Evolutionary conservation across 2,888 invertebrate species (phyloP).

Genomic region (Macrophya annulata): DNA sequence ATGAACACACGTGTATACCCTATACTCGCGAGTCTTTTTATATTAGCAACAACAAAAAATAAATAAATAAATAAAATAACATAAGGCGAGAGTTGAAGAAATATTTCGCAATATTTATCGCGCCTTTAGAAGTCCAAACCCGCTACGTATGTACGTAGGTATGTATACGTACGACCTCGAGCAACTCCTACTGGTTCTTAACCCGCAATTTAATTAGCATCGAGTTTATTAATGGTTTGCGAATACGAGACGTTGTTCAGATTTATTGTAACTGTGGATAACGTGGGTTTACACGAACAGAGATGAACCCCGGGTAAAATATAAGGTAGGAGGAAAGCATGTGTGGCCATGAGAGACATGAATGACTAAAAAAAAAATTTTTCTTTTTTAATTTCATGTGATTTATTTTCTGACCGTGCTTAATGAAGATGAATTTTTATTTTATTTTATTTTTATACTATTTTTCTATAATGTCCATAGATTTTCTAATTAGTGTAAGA

Average conservation of each 20-base stretch:
- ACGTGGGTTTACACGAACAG: background rate
- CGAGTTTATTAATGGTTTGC: constrained; percentile 19
- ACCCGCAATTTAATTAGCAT: constrained; percentile 39
- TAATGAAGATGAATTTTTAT: background rate
- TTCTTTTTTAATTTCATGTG: background rate
- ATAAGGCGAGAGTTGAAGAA: background rate
- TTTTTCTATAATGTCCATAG: too few relatives aligned
- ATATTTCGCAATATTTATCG: constrained; percentile 26
- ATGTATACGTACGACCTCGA: constrained; percentile 7
- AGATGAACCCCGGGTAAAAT: background rate
- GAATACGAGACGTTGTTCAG: constrained; percentile 11
- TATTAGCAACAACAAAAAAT: background rate
- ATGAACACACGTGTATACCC: background rate
- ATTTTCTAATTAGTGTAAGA: too few relatives aligned
- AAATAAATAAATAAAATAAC: background rate
- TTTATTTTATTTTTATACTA: background rate
- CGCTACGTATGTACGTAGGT: background rate
- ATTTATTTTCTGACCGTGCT: background rate
- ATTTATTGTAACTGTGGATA: background rate
- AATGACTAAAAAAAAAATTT: background rate
- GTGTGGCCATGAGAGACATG: background rate
- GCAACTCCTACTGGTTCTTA: constrained; percentile 40
- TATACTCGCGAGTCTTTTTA: background rate
- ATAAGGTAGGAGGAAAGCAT: too few relatives aligned
- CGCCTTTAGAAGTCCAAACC: background rate